Percentiles rank a stretch among this genome's conserved stretches.
Conservation (phyloP, 2,797 vertebrate species). For the Iguana delicatissima region DNA sequence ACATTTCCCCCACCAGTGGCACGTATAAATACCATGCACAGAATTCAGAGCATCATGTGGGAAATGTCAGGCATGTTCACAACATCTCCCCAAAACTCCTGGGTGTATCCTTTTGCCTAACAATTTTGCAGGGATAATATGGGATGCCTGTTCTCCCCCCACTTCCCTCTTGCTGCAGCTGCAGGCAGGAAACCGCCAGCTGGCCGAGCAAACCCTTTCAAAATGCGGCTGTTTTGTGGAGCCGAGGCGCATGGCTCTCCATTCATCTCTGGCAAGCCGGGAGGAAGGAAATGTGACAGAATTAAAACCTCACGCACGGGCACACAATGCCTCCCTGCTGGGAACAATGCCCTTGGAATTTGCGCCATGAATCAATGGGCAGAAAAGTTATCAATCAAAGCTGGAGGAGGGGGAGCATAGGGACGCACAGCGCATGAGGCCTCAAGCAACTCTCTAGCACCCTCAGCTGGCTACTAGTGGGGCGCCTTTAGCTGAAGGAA, state of each 20-base stretch:
- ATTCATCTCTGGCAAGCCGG: slow-evolving; percentile 1
- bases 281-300: neutral
- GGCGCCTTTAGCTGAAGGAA: no score
- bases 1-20: no score
- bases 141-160: neutral
- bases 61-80: no score
- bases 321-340: neutral
- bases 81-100: neutral
- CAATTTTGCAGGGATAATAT: no score
- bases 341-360: neutral
- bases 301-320: neutral
- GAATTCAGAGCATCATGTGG: no score
- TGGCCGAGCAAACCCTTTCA: no score
- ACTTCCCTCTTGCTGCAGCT: neutral
- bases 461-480: neutral
- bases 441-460: neutral
- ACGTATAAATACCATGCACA: no score
- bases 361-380: neutral
- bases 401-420: neutral
- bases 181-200: neutral
- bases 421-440: no score
- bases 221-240: neutral
- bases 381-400: neutral
- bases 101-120: neutral
- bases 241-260: neutral